Evolutionary conservation across 1,140 invertebrate species (phyloP).

Genomic region (Thrips palmi): DNA sequence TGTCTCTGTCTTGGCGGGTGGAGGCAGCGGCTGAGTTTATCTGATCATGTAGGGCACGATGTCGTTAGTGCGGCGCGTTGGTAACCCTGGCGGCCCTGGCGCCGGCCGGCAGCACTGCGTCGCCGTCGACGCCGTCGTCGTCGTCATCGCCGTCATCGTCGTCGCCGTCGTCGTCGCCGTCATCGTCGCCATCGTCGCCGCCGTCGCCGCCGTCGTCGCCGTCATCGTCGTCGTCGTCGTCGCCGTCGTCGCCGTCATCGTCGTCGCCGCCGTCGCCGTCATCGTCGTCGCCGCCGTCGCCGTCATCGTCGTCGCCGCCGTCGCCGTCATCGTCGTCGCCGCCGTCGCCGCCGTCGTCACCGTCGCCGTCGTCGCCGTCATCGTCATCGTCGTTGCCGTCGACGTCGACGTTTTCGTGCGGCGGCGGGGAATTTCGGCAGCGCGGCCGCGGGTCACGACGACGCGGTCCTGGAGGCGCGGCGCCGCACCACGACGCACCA

Average conservation of each 20-base stretch:
- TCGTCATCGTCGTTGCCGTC: conserved; percentile 1
- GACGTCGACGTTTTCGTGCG: neutral
- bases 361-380: conserved; percentile 1
- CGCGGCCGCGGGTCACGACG: no score
- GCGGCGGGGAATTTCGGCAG: no score
- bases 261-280: conserved; percentile 1
- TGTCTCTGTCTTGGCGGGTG: no score
- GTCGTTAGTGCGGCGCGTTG: conserved; percentile 5
- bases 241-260: conserved; percentile 1
- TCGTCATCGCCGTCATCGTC: conserved; percentile 1
- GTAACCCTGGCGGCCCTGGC: conserved; percentile 3
- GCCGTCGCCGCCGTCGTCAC: neutral
- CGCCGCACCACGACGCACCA: no score
- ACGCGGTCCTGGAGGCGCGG: no score
- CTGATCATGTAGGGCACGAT: no score
- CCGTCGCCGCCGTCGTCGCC: no score
- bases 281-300: conserved; percentile 1
- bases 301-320: conserved; percentile 1
- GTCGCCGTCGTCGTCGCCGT: conserved; percentile 1
- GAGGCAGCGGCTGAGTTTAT: no score
- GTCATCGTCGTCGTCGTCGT: conserved; percentile 1
- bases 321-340: conserved; percentile 1
- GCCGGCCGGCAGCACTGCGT: neutral
- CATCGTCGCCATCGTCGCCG: no score
- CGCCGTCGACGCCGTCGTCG: neutral